Conservation (phyloP, 2,888 invertebrate genomes). For the Drosophila pseudotalamancana region DNA sequence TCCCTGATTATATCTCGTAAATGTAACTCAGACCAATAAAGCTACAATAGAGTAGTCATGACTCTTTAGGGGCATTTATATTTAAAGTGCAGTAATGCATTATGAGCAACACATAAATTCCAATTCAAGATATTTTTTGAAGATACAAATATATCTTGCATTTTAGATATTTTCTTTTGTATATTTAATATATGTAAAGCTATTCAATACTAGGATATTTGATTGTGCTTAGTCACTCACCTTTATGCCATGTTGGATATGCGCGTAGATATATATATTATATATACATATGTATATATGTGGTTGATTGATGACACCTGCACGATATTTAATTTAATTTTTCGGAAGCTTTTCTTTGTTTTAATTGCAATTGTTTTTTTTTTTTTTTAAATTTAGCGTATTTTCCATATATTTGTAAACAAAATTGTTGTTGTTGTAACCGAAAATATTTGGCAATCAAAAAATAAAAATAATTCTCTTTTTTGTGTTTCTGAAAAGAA, state of each 20-base stretch:
- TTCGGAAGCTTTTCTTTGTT: slow-evolving; percentile 3
- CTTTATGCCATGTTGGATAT: slow-evolving; percentile 31
- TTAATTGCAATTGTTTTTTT: slow-evolving; percentile 1
- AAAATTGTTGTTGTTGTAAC: slow-evolving; percentile 16
- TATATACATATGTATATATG: slow-evolving; percentile 20
- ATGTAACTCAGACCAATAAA: no score
- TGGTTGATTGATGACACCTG: slow-evolving; percentile 31
- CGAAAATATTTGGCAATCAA: slow-evolving; percentile 25
- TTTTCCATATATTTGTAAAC: slow-evolving; percentile 27
- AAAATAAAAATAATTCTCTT: slow-evolving; percentile 13
- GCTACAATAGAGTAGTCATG: no score
- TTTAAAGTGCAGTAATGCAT: no score
- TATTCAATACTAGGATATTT: neutral
- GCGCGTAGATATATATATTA: neutral
- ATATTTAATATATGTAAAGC: neutral
- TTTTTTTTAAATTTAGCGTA: slow-evolving; percentile 10
- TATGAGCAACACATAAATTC: no score
- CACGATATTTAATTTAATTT: slow-evolving; percentile 9
- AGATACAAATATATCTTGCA: neutral
- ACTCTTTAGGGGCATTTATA: no score
- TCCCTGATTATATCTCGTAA: no score
- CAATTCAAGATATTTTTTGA: no score
- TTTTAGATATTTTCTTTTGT: no score
- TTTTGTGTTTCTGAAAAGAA: slow-evolving; percentile 25
- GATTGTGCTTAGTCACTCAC: slow-evolving; percentile 29